phyloP scores from a whole-genome alignment of 2,797 vertebrate genomes.

The Coilia nasus region DNA sequence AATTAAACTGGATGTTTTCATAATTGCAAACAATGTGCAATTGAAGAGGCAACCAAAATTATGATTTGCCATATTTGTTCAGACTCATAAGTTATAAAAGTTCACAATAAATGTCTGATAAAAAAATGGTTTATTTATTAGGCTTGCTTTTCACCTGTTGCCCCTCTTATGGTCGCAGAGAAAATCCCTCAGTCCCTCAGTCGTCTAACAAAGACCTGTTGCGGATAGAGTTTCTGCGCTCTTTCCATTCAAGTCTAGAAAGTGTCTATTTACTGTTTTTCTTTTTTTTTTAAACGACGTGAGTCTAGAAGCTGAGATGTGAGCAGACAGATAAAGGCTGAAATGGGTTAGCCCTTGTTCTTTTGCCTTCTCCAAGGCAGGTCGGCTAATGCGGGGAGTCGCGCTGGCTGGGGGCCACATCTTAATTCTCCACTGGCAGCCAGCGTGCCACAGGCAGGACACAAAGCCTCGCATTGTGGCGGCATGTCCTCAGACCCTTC shows the following conservation, averaged over 20 bases:
- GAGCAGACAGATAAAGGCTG: slow-evolving; percentile 27
- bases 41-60: slow-evolving; percentile 29
- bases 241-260: slow-evolving; percentile 15
- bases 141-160: neutral
- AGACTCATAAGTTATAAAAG: neutral
- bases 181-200: neutral
- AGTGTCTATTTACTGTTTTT: slow-evolving; percentile 22
- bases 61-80: neutral
- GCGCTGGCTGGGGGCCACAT: slow-evolving; percentile 75
- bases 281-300: neutral
- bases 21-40: slow-evolving; percentile 59
- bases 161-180: neutral
- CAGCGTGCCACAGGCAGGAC: slow-evolving; percentile 70
- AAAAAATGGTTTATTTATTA: neutral
- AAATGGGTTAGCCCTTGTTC: slow-evolving; percentile 28
- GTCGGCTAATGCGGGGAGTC: slow-evolving; percentile 71
- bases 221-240: slow-evolving; percentile 5
- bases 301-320: slow-evolving; percentile 14
- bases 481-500: slow-evolving; percentile 73
- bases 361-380: slow-evolving; percentile 49
- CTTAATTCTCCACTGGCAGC: slow-evolving; percentile 82
- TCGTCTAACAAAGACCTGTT: slow-evolving; percentile 22
- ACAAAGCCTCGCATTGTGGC: slow-evolving; percentile 90
- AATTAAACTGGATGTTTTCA: slow-evolving; percentile 64
- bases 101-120: neutral